These are phyloP conservation scores for Lontra canadensis DNA, from an alignment of 2,113 vertebrate genomes.

Conservation along the genomic window DNA sequence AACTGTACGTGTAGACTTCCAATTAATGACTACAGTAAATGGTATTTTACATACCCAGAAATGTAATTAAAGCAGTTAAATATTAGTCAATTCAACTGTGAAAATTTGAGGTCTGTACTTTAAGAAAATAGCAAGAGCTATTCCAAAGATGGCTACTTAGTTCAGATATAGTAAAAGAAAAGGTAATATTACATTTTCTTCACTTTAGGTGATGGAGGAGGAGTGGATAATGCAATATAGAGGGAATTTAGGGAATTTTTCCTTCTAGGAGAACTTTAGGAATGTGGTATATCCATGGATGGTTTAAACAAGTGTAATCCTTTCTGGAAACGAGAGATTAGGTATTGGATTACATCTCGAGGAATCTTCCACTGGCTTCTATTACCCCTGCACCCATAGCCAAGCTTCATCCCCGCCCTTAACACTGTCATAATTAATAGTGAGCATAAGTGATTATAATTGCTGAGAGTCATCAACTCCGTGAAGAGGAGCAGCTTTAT, in stretches of 20 bases:
- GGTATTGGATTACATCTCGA: neutral
- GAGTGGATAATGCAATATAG: neutral
- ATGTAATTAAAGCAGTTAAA: neutral
- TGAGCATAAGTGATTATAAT: neutral
- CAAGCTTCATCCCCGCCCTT: neutral
- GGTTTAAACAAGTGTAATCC: neutral
- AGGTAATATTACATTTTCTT: neutral
- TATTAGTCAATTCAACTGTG: neutral
- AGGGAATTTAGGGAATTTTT: neutral
- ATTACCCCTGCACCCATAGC: neutral
- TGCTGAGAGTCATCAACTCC: neutral
- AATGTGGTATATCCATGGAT: neutral
- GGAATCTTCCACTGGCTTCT: neutral
- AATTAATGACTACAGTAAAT: neutral
- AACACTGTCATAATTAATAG: neutral
- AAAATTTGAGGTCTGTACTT: neutral
- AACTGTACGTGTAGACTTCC: neutral
- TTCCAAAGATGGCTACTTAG: neutral
- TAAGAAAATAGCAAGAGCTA: slow-evolving; percentile 12
- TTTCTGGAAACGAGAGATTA: neutral
- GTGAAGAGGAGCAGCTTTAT: neutral
- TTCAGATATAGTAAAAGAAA: neutral
- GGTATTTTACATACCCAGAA: neutral
- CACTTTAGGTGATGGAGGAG: neutral
- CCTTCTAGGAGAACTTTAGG: neutral